Evolutionary conservation across 1,140 invertebrate genomes (phyloP).

Genomic region (Nebria ingens): DNA sequence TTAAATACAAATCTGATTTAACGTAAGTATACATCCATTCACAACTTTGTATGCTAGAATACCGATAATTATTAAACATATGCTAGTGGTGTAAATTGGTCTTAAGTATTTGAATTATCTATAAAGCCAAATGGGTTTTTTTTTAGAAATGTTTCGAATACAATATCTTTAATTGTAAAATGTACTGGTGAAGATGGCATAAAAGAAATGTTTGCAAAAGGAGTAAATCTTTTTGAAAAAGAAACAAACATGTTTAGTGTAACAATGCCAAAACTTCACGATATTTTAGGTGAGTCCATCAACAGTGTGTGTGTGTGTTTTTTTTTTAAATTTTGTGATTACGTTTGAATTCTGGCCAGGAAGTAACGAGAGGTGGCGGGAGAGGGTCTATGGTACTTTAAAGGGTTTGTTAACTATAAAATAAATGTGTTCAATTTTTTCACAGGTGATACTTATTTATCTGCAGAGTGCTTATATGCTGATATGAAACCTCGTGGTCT

Average conservation of each 20-base stretch:
- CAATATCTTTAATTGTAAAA: conserved; percentile 26
- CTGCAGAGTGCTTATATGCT: conserved; percentile 27
- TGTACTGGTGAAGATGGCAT: conserved; percentile 22
- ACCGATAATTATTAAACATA: not conserved
- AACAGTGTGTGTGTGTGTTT: not conserved
- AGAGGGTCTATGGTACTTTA: not conserved
- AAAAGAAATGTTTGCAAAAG: conserved; percentile 23
- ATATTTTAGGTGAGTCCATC: conserved; percentile 23
- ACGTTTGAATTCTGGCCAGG: not conserved
- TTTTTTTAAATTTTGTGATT: not conserved
- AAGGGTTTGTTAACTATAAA: not conserved
- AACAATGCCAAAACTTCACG: conserved; percentile 23
- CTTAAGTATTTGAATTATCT: conserved; percentile 11
- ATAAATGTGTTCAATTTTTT: conserved; percentile 12
- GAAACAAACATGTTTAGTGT: conserved; percentile 25
- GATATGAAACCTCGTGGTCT: conserved; percentile 32
- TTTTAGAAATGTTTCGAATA: conserved; percentile 18
- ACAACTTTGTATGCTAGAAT: not conserved
- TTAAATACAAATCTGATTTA: conserved; percentile 19
- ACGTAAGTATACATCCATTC: conserved; percentile 13
- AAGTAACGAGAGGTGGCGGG: not conserved
- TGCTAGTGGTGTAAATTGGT: no score
- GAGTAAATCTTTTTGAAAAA: conserved; percentile 25
- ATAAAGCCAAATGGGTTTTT: conserved; percentile 11
- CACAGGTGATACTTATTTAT: conserved; percentile 20